phyloP scores from a whole-genome alignment of 2,888 invertebrate species.

The Heliconius erato region DNA sequence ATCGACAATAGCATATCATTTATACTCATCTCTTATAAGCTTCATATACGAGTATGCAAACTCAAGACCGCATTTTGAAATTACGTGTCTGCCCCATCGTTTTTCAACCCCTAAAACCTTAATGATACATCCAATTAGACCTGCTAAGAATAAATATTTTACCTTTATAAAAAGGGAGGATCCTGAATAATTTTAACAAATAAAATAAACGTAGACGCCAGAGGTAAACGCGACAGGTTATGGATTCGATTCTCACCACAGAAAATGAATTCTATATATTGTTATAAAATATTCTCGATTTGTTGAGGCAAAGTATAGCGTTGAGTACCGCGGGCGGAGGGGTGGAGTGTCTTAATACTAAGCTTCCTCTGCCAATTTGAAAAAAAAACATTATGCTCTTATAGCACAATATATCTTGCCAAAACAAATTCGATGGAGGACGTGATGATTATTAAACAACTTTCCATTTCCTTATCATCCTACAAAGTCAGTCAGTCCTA shows the following conservation, averaged over 20 bases:
- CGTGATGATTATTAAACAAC: neutral
- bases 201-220: neutral
- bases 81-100: slow-evolving; percentile 70
- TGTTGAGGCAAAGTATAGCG: too few relatives aligned
- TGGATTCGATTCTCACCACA: too few relatives aligned
- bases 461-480: neutral
- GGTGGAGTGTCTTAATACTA: too few relatives aligned
- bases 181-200: slow-evolving; percentile 17
- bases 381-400: too few relatives aligned
- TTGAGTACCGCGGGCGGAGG: too few relatives aligned
- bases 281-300: too few relatives aligned
- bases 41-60: neutral
- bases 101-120: slow-evolving; percentile 81
- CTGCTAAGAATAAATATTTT: slow-evolving; percentile 68
- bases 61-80: slow-evolving; percentile 74
- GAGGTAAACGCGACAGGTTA: too few relatives aligned
- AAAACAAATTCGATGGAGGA: too few relatives aligned
- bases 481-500: too few relatives aligned
- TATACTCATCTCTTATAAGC: slow-evolving; percentile 2
- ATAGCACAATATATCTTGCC: too few relatives aligned
- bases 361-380: too few relatives aligned
- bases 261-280: too few relatives aligned
- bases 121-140: slow-evolving; percentile 76
- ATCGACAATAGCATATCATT: neutral
- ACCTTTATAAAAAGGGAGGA: slow-evolving; percentile 57